Evolutionary conservation across 2,888 invertebrate genomes (phyloP).

Genomic region (Eurytoma adleriae): DNA sequence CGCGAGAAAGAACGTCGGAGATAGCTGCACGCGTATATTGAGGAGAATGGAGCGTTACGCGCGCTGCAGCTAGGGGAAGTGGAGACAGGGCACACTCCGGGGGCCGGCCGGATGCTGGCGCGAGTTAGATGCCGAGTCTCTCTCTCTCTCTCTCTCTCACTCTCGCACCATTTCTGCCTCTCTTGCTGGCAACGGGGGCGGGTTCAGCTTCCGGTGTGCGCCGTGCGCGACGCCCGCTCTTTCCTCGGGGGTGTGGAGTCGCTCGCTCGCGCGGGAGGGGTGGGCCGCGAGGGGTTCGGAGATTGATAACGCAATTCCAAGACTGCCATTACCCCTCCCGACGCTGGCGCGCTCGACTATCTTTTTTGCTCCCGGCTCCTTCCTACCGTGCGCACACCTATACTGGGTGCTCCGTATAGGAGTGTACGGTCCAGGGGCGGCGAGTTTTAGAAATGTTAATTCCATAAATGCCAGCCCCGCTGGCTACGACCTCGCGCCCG

Average conservation of each 20-base stretch:
- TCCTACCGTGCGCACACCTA: slow-evolving; percentile 1
- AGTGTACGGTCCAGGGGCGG: slow-evolving; percentile 64
- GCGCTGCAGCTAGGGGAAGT: slow-evolving; percentile 58
- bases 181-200: slow-evolving; percentile 58
- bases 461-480: slow-evolving; percentile 73
- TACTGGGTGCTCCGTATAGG: slow-evolving; percentile 42
- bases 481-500: slow-evolving; percentile 43
- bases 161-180: not conserved
- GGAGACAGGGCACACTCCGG: slow-evolving; percentile 63
- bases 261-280: slow-evolving; percentile 66
- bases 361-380: slow-evolving; percentile 69
- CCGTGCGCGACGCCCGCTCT: slow-evolving; percentile 50
- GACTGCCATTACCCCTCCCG: slow-evolving; percentile 74
- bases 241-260: slow-evolving; percentile 75
- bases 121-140: slow-evolving; percentile 69
- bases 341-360: slow-evolving; percentile 67
- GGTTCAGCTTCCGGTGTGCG: slow-evolving; percentile 60
- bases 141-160: slow-evolving; percentile 52
- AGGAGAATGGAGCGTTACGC: slow-evolving; percentile 64
- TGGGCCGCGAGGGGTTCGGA: slow-evolving; percentile 69
- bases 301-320: slow-evolving; percentile 77
- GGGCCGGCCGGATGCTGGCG: slow-evolving; percentile 59
- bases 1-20: slow-evolving; percentile 51
- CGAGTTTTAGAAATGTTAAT: slow-evolving; percentile 76
- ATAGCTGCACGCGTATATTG: slow-evolving; percentile 53